Evolutionary conservation across 2,113 vertebrate genomes (phyloP), one percentile per base, ranked within the genome.

Genomic region (Rhea pennata): DNA sequence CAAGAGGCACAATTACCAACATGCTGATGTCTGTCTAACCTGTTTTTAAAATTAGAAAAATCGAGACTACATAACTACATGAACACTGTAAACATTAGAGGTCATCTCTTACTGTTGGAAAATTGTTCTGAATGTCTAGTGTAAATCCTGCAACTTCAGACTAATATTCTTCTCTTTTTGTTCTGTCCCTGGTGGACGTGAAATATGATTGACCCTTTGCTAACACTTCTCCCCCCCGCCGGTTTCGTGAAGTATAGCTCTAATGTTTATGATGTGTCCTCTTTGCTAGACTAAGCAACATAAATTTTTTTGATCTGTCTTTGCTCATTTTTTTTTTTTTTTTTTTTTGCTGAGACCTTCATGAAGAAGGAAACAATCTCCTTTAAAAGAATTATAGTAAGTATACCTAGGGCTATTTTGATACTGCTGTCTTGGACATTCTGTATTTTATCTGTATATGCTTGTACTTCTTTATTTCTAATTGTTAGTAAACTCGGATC

Each of bases 151-250:
- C 66, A 95, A 20, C 51, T 87, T 87, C 62, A 66, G 44, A 12
- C 53, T 42, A 29, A 17, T n/a, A 5, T 3, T 4, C 17, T 5
- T 10, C 31, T 36, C 51, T 21, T 29, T 39, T 81, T 42, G 2
- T 75, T 87, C n/a, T 89, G 15, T n/a, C 84, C 56, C 48, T 85
- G 29, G 77, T 74, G 69, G 29, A 65, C 40, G 20, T 91, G n/a
- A 89, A 87, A 56, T 87, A 44, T 9, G 1, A 51, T 15, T 78
- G 64, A 62, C 11, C 23, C 26, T 59, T 39, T 50, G 9, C 16
- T 59, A 19, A 19, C 31, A 33, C 67, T 44, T 33, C 31, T 0
- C 1, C 1, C 14, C 6, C 19, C 6, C 11, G 7, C n/a, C n/a
- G 3, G 22, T 44, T 78, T 58, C 87, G n/a, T 95, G 54, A 92